Evolutionary conservation across 2,888 invertebrate genomes (phyloP).

Genomic region (Notodonta dromedarius): DNA sequence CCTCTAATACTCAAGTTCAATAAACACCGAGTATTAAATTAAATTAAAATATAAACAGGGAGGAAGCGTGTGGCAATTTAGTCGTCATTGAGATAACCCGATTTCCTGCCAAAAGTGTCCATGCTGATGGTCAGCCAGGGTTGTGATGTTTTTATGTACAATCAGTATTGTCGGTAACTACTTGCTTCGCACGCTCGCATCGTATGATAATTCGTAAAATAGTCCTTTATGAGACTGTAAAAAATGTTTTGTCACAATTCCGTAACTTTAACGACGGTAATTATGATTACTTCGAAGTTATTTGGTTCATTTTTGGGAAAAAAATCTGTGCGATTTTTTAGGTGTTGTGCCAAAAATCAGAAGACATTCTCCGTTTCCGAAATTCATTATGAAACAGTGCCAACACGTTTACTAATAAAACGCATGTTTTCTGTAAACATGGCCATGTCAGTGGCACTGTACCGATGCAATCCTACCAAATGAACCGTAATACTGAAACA

Average conservation of each 20-base stretch:
- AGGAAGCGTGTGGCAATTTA: constrained; percentile 59
- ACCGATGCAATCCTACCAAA: constrained; percentile 47
- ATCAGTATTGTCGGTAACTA: background rate
- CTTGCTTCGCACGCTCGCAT: background rate
- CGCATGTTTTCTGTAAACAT: constrained; percentile 13
- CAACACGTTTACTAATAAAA: constrained; percentile 3
- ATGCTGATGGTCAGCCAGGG: constrained; percentile 27
- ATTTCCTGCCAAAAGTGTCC: constrained; percentile 66
- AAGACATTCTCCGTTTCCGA: too few species aligned
- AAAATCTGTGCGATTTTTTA: too few species aligned
- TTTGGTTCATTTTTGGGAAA: too few species aligned
- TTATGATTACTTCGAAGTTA: too few species aligned
- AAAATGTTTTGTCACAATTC: too few species aligned
- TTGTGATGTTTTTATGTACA: constrained; percentile 3
- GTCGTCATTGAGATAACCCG: constrained; percentile 70
- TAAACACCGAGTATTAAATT: constrained; percentile 35
- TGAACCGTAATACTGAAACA: constrained; percentile 61
- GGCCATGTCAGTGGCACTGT: constrained; percentile 21
- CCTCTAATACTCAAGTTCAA: constrained; percentile 17
- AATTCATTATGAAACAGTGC: background rate
- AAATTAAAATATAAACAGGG: constrained; percentile 50
- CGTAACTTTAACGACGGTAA: too few species aligned
- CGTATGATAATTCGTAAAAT: background rate
- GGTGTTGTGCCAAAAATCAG: too few species aligned
- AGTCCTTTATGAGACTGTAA: too few species aligned